Conservation (phyloP, 2,113 vertebrate species). For the Cyphomyrus plagiostoma region DNA sequence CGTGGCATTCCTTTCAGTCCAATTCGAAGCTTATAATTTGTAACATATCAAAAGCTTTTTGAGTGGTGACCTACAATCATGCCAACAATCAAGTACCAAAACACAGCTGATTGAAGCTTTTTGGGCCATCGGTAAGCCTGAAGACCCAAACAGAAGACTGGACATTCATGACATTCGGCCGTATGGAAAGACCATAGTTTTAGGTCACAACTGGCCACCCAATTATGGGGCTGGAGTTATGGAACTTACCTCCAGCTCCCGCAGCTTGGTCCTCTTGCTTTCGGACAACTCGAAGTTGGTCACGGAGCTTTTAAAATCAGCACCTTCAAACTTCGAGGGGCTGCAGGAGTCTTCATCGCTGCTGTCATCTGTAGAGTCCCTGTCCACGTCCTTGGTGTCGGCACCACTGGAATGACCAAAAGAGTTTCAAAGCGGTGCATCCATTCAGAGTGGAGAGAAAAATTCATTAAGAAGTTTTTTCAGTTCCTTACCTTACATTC, state of each 20-base stretch:
- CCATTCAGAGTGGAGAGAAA: neutral
- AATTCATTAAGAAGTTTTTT: neutral
- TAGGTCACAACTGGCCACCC: neutral
- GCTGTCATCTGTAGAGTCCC: slow-evolving; percentile 52
- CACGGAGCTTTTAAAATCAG: slow-evolving; percentile 61
- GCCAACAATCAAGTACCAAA: neutral
- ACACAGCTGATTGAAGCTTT: neutral
- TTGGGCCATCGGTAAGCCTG: neutral
- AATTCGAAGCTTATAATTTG: neutral
- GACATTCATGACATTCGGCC: neutral
- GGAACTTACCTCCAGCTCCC: slow-evolving; percentile 63
- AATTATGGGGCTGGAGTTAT: neutral
- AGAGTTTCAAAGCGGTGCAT: neutral
- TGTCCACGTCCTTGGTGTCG: slow-evolving; percentile 46
- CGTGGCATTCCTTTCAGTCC: neutral
- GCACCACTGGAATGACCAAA: slow-evolving; percentile 25
- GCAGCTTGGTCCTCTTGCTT: slow-evolving; percentile 61
- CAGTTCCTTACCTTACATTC: slow-evolving; percentile 44
- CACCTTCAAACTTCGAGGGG: slow-evolving; percentile 54
- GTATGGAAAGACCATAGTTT: neutral
- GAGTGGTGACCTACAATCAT: neutral
- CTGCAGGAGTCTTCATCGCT: slow-evolving; percentile 51
- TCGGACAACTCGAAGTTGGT: slow-evolving; percentile 63
- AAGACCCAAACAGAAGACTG: neutral
- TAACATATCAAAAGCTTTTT: neutral